Base-by-base conservation (phyloP, 2,113 vertebrate genomes). In the Antennarius striatus region DNA sequence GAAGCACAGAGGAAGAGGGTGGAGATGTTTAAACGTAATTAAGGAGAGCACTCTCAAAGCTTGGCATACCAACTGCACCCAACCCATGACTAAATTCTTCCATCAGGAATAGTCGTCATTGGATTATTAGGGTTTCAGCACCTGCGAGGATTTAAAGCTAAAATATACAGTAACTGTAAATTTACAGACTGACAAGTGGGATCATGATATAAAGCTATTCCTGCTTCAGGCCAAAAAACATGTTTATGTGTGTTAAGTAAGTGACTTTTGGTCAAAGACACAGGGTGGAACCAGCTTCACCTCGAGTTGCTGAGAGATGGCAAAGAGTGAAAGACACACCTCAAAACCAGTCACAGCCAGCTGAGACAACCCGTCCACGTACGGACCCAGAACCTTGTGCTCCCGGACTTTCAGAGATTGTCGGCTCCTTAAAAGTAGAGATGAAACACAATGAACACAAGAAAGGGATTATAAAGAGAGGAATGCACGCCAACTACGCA, bases 351-450 rank as follows among this genome's bases (percentile, higher is more conserved):
- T 97, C 67, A 99, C 98, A 74, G 98, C 98, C 83, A 99, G 92
- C 71, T 99, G 98, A 71, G 98, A 99, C 61, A 99, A 91, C 54
- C 96, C 98, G 64, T 99, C 98, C 17, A 99, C 98, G 16, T 99
- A 99, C 0, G 98, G 98, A 57, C 98, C 98, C 88, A 99, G 84
- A 43, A 99, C 96, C 88, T 99, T 99, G 90, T 99, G 97, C 68
- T 99, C 98, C 60, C 98, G 93, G 62, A 99, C 98, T 84, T 98
- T 98, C 70, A 99, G 93, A 17, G 96, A 97, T 80, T 98, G 96
- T 22, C 98, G 94, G 80, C 92, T 95, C 97, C 98, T 48, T 0
- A 58, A 58, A 65, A 36, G 39, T 1, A 56, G 11, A 62, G 58
- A 7, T 64, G 2, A n/a, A 51, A 60, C 12, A 56, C 0, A 40